Evolutionary conservation across 2,888 invertebrate genomes (phyloP).

Genomic region (Archaeoteleia sp.): DNA sequence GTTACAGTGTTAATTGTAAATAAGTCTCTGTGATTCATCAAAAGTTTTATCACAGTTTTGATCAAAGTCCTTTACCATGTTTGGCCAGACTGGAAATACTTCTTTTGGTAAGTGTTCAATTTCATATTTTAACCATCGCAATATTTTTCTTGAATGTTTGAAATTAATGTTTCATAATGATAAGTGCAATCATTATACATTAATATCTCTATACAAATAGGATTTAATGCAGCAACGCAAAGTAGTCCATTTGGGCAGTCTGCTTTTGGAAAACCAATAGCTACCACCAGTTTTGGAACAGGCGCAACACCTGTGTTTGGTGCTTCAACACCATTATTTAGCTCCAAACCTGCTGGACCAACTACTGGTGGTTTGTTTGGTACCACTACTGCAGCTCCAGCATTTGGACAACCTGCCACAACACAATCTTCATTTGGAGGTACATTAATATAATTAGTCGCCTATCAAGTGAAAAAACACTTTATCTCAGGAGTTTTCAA

Average conservation of each 20-base stretch:
- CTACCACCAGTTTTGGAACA: slow-evolving; percentile 81
- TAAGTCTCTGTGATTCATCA: too few species aligned
- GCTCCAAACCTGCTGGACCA: slow-evolving; percentile 75
- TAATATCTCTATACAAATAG: slow-evolving; percentile 44
- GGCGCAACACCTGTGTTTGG: slow-evolving; percentile 82
- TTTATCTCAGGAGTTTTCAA: too few species aligned
- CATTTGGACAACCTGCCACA: slow-evolving; percentile 80
- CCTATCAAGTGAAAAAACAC: too few species aligned
- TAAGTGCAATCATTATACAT: background rate
- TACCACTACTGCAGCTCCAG: slow-evolving; percentile 78
- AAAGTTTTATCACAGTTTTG: too few species aligned
- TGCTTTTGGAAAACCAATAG: slow-evolving; percentile 78
- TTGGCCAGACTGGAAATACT: slow-evolving; percentile 70
- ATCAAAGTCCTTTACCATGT: too few species aligned
- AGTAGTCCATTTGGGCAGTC: slow-evolving; percentile 77
- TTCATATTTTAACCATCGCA: slow-evolving; percentile 1
- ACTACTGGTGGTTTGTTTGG: slow-evolving; percentile 80
- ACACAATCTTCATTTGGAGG: slow-evolving; percentile 76
- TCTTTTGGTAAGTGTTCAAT: slow-evolving; percentile 71
- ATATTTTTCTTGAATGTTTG: slow-evolving; percentile 55
- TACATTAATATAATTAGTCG: slow-evolving; percentile 19
- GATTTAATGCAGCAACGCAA: slow-evolving; percentile 76
- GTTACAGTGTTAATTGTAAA: too few species aligned
- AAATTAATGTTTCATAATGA: slow-evolving; percentile 3
- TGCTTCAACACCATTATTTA: slow-evolving; percentile 78